Evolutionary conservation across 1,140 invertebrate genomes (phyloP), one percentile per base, ranked within the genome.

Genomic region (Penaeus japonicus): DNA sequence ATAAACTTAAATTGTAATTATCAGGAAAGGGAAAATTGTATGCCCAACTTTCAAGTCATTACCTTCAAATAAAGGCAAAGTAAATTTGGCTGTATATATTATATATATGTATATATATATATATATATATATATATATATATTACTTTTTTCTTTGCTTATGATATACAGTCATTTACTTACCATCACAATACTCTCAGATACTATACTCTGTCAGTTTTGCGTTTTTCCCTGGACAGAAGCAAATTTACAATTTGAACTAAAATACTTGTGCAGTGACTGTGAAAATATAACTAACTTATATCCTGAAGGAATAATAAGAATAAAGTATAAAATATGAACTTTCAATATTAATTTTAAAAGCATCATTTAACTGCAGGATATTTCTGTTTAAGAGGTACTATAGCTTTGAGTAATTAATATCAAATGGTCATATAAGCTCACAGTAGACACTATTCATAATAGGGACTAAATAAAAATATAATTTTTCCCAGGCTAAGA

Each of bases 221-320:
- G 35, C 54, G 53, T 39, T 78, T 78, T 85, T 77, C 84, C 84
- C 84, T 85, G 84, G 84, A 85, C 55, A 57, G 70, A 85, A 85
- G 73, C 73, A 85, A 85, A 78, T 54, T 70, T 54, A 85, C 53
- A 78, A 39, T 85, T 78, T 77, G 54, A 85, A 85, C 84, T 85
- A 78, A 85, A 78, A 85, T 85, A 85, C 65, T 85, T 85, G 84
- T 85, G 84, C 84, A 85, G 84, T 85, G 84, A 85, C 84, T 85
- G 84, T 55, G 55, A 85, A 85, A 82, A 82, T 82, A 82, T 82
- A 62, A 84, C 81, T 83, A 70, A 84, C 59, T 84, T 85, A 54
- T 53, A 78, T 59, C 35, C 35, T n/a, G 59, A 59, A 65, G 81
- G 81, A 54, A 62, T 83, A 82, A 22, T 62, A 77, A 77, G 53